Base-by-base conservation (phyloP, 2,888 invertebrate genomes). In the Heliconius cydno region DNA sequence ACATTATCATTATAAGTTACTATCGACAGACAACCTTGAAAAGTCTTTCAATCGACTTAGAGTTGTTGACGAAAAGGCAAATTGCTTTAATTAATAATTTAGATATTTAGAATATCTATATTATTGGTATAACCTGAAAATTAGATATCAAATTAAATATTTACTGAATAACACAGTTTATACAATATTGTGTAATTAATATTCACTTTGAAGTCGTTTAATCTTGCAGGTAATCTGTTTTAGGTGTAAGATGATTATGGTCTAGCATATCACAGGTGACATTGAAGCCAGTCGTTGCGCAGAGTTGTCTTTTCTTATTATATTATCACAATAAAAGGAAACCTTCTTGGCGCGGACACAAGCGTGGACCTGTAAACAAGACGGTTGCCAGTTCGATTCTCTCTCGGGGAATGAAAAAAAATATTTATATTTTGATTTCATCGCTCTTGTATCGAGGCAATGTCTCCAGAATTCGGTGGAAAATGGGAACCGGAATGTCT, bases 1-100 rank as follows among this genome's bases (percentile, higher is more conserved):
- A 34, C 10, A 19, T 9, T 41, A 65, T 5, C 19, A 34, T 41
- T 67, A 22, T 52, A 28, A 76, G 22, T n/a, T 34, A 66, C 41
- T 46, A 25, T 67, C 46, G 30, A 66, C 19, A 71, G 76, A 71
- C 71, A 68, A 76, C 76, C 76, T 79, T 76, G 41, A 30, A 25
- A 76, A 46, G 76, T 71, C 79, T 71, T 79, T 76, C 70, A 71
- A 75, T 79, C 65, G 76, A 65, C 65, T 76, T 79, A 34, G 2
- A 68, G 68, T 70, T 75, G n/a, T 79, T 79, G 65, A 79, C 63
- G 75, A 70, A 63, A 79, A 71, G 28, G 46, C 60, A 76, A 79
- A 71, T 71, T 71, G 22, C 25, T 76, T 76, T 65, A 76, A 79
- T 76, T 79, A 76, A 79, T 76, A 71, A 52, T 76, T 46, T 60